Percentiles rank a stretch among this genome's conserved stretches.
Conservation (phyloP, 2,888 invertebrate genomes). For the Oscheius onirici region DNA sequence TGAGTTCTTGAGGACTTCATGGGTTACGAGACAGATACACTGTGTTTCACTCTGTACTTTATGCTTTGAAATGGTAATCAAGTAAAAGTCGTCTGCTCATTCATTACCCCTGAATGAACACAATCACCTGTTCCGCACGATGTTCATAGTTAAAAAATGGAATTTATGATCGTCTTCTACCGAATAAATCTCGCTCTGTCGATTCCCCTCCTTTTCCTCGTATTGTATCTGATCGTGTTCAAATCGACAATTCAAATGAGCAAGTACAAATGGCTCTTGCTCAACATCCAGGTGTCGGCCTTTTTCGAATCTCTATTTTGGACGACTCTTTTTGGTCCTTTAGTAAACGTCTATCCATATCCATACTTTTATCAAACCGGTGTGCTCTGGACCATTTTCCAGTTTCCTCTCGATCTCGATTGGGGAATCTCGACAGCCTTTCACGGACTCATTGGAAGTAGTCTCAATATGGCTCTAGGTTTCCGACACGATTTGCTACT, state of each 20-base stretch:
- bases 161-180: background rate
- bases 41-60: no score
- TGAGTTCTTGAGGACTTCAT: no score
- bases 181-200: background rate
- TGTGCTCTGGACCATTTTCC: background rate
- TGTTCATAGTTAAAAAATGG: background rate
- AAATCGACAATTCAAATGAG: background rate
- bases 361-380: background rate
- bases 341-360: background rate
- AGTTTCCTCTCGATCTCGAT: background rate
- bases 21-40: no score
- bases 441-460: background rate
- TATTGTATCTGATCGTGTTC: background rate
- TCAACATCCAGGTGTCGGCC: background rate
- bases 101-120: no score
- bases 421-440: background rate
- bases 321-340: background rate
- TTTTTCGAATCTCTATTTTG: background rate
- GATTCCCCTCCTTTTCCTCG: background rate
- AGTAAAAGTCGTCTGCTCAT: no score
- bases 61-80: no score
- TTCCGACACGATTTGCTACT: background rate
- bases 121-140: background rate
- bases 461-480: background rate
- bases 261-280: background rate